Base-by-base conservation (phyloP, 2,888 invertebrate species). In the Lamproptera curius region DNA sequence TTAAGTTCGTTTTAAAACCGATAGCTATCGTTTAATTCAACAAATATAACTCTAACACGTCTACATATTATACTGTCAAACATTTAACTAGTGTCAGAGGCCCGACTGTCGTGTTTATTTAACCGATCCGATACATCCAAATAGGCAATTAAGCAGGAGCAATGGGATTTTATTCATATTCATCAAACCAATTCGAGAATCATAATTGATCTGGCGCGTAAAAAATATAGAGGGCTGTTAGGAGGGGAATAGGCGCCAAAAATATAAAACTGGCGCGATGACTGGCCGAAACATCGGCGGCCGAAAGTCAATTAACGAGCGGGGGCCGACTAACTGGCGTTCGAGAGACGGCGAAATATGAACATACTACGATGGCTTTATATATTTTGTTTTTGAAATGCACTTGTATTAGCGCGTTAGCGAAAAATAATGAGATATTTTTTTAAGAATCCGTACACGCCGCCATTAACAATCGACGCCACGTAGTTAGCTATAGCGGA, bases 121-220 rank as follows among this genome's bases (percentile, higher is more conserved):
- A 74, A 77, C 76, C 76, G 79, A 81, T 77, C 79, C 82, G 75
- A 78, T 81, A 77, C 74, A 67, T 63, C 70, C 78, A 81, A 81
- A 83, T 65, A 83, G 80, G 65, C 84, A 83, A 84, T 85, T 84
- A 84, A 84, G 75, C 80, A 83, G 82, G 67, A 73, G 77, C 83
- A 82, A 83, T 84, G 78, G 83, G 77, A 83, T 82, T 83, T 82
- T 83, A 84, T 85, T 86, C 81, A 83, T 80, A 82, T 85, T 80
- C 85, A 84, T 85, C 83, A 84, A 85, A 83, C 83, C 83, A 84
- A 84, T 81, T 82, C 75, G 80, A 76, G n/a, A 79, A 84, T 85
- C 84, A 84, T 85, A 86, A 86, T 86, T 84, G 86, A 85, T 84
- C 85, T 80, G 77, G 69, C 76, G 72, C 80, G 75, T 82, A 85